Evolutionary conservation across 2,113 vertebrate species (phyloP).

Genomic region (Gymnobelideus leadbeateri): DNA sequence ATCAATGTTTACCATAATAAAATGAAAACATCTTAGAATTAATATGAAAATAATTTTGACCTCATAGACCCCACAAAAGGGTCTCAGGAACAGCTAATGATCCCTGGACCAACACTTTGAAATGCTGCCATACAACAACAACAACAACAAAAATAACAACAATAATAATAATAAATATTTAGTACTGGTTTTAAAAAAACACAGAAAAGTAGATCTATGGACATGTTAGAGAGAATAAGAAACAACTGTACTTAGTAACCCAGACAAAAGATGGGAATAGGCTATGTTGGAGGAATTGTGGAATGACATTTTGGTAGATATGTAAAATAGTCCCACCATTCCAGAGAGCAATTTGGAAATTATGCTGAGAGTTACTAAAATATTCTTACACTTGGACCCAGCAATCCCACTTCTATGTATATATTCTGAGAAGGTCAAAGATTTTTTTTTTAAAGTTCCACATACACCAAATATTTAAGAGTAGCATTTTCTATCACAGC

Average conservation of each 20-base stretch:
- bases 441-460: slow-evolving; percentile 14
- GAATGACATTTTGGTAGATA: not conserved
- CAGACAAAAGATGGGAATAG: not conserved
- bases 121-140: not conserved
- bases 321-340: not conserved
- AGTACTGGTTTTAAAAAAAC: not conserved
- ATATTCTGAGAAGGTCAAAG: slow-evolving; percentile 69
- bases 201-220: not conserved
- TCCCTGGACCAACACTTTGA: not conserved
- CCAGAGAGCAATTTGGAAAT: not conserved
- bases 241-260: not conserved
- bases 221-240: not conserved
- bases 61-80: not conserved
- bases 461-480: slow-evolving; percentile 55
- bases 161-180: not conserved
- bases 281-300: not conserved
- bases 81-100: not conserved
- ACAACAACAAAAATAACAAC: not conserved
- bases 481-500: slow-evolving; percentile 49
- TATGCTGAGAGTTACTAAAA: slow-evolving; percentile 59
- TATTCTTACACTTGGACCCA: slow-evolving; percentile 59
- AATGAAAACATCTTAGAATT: not conserved
- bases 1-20: not conserved
- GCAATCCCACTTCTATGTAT: slow-evolving; percentile 72
- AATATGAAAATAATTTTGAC: not conserved